Conservation (phyloP, 30 jellyfish, hydroid and myxozoan genomes). For the Morbakka virulenta region DNA sequence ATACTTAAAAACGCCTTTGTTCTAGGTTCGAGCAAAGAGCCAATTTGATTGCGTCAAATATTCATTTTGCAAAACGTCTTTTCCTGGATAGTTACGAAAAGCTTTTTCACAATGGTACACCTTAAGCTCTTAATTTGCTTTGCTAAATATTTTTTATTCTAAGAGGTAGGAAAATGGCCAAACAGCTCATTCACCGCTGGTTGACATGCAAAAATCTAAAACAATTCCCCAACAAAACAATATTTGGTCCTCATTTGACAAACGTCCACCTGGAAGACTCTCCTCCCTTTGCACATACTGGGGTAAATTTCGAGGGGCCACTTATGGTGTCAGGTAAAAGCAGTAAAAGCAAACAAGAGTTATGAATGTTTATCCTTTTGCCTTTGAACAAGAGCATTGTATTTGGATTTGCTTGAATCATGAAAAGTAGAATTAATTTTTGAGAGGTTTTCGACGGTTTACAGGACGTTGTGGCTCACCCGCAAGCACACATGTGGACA, state of each 20-base stretch:
- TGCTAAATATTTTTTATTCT: slow-evolving; percentile 52
- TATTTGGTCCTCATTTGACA: slow-evolving; percentile 33
- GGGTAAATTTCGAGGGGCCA: slow-evolving; percentile 56
- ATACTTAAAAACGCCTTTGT: slow-evolving; percentile 19
- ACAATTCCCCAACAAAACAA: slow-evolving; percentile 40
- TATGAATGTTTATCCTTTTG: slow-evolving; percentile 51
- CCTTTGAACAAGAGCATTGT: slow-evolving; percentile 46
- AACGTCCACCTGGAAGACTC: slow-evolving; percentile 40
- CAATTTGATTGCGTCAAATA: slow-evolving; percentile 51
- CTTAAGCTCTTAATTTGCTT: slow-evolving; percentile 42
- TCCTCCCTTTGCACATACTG: slow-evolving; percentile 57
- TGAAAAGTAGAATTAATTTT: slow-evolving; percentile 32
- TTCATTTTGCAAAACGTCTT: slow-evolving; percentile 17
- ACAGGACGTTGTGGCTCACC: no score
- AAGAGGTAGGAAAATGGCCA: slow-evolving; percentile 60
- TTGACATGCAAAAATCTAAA: slow-evolving; percentile 27
- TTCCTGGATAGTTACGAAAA: slow-evolving; percentile 48
- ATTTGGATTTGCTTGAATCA: slow-evolving; percentile 50
- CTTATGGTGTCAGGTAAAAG: slow-evolving; percentile 8
- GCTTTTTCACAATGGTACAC: slow-evolving; percentile 61
- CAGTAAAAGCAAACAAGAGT: neutral
- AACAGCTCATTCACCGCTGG: slow-evolving; percentile 24
- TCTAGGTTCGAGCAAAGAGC: slow-evolving; percentile 39
- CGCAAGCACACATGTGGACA: slow-evolving; percentile 24
- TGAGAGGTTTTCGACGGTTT: no score